Evolutionary conservation across 2,888 invertebrate species (phyloP).

Genomic region (Magallana nippona): DNA sequence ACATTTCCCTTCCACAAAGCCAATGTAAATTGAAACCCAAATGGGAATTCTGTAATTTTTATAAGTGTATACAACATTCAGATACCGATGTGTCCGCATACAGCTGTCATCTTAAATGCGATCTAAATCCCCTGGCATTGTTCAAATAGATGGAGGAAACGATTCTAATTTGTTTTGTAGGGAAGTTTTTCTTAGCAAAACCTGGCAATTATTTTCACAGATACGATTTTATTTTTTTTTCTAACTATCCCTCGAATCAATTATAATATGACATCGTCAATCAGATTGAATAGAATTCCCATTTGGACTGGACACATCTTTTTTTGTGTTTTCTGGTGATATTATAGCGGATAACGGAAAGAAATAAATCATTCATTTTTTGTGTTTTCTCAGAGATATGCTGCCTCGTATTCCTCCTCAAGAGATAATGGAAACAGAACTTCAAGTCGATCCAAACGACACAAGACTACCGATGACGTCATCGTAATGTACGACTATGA

Average conservation of each 20-base stretch:
- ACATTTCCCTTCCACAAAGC: background rate
- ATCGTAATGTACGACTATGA: conserved; percentile 7
- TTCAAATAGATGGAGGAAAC: background rate
- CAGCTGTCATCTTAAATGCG: background rate
- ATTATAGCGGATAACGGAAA: background rate
- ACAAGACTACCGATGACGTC: background rate
- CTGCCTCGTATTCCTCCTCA: background rate
- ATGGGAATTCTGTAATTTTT: background rate
- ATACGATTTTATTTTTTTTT: background rate
- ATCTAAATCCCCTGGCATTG: background rate
- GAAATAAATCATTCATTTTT: background rate
- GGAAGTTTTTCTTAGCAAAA: background rate
- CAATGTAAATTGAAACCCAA: background rate
- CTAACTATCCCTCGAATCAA: background rate
- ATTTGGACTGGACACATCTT: background rate
- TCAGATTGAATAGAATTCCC: background rate
- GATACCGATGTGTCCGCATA: background rate
- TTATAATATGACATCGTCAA: background rate
- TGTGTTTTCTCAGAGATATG: conserved; percentile 11
- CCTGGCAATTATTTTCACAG: background rate
- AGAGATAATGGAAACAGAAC: background rate
- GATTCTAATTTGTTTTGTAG: conserved; percentile 1
- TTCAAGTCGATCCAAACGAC: conserved; percentile 13
- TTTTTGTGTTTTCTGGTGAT: background rate
- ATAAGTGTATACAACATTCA: background rate